Percentiles rank a stretch among this genome's conserved stretches.
Evolutionary conservation across 35 echinoderm and acorn worm species (phyloP).

Genomic region (Apostichopus japonicus): DNA sequence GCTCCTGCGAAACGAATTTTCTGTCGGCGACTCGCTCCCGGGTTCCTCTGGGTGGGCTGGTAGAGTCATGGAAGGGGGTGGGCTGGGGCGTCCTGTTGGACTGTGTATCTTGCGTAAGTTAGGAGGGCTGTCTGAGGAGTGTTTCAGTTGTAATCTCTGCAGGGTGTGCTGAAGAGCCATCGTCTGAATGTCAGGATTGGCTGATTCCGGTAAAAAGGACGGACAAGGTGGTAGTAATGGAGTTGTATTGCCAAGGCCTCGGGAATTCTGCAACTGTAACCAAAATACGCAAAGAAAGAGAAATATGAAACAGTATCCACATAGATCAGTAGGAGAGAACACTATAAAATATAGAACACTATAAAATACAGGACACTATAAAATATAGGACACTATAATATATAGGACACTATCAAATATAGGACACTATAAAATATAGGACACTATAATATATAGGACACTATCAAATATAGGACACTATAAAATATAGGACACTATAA

Average conservation of each 20-base stretch:
- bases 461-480: no score
- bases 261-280: constrained; percentile 18
- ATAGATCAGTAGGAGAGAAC: no score
- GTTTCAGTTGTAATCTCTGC: constrained; percentile 78
- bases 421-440: no score
- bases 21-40: constrained; percentile 50
- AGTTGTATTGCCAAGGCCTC: constrained; percentile 58
- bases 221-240: constrained; percentile 56
- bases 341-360: no score
- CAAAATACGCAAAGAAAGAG: not conserved
- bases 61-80: constrained; percentile 77
- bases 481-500: no score
- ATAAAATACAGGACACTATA: no score
- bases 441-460: no score
- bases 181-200: constrained; percentile 73
- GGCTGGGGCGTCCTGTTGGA: constrained; percentile 71
- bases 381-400: no score
- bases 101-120: constrained; percentile 81
- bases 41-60: constrained; percentile 87
- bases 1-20: constrained; percentile 21
- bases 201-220: constrained; percentile 49
- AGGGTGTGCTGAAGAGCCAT: constrained; percentile 79
- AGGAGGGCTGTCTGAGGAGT: constrained; percentile 83
- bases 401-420: no score
- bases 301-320: no score